A percentile compares a stretch with the other conserved stretches of the same genome.
Evolutionary conservation across 2,113 vertebrate genomes (phyloP).

Genomic region (Vireo altiloquus): DNA sequence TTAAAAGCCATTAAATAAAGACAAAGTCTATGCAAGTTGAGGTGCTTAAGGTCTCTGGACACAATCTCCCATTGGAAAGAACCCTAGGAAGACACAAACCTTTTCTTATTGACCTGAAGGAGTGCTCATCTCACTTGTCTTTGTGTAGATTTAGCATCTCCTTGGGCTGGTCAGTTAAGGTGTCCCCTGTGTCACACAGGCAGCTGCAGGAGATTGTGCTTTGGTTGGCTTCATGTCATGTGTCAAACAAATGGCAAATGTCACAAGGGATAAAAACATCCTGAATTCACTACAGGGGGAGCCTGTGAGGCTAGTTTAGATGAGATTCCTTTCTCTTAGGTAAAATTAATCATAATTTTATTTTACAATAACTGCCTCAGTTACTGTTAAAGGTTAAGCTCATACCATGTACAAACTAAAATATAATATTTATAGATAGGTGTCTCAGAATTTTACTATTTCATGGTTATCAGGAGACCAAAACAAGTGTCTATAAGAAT

Average conservation of each 20-base stretch:
- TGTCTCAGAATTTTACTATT: neutral
- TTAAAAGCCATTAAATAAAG: neutral
- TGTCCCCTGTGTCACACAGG: neutral
- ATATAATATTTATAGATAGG: neutral
- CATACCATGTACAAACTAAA: neutral
- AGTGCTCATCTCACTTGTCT: neutral
- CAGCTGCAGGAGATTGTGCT: neutral
- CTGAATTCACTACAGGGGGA: neutral
- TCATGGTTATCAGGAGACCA: neutral
- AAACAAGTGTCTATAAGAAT: neutral
- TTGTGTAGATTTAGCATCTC: neutral
- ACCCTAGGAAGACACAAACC: accelerated
- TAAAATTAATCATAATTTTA: neutral
- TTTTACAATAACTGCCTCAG: neutral
- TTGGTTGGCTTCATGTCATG: neutral
- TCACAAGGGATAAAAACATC: neutral
- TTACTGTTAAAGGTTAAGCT: neutral
- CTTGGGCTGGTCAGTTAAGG: neutral
- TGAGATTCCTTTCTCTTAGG: neutral
- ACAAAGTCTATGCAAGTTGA: neutral
- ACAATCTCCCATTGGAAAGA: neutral
- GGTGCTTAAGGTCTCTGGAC: neutral
- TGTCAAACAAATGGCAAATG: neutral
- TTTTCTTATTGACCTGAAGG: neutral
- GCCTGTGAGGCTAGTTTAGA: neutral